Base-by-base conservation (phyloP, 2,797 vertebrate species). In the Lutjanus campechanus region DNA sequence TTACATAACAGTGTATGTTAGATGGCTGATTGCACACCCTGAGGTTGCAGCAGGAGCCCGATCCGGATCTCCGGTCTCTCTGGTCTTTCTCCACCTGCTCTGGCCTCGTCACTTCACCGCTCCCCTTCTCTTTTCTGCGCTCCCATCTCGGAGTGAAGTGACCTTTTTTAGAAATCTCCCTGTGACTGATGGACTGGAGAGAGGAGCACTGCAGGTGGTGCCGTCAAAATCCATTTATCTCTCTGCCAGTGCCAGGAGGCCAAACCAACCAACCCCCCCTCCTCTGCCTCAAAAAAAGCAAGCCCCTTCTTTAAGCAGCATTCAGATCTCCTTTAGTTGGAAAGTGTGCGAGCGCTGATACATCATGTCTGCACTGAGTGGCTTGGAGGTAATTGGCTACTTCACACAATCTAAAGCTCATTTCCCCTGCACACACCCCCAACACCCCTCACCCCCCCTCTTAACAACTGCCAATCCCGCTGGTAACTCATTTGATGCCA, bases 401-500 rank as follows among this genome's bases (percentile, higher is more conserved):
- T 91, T 92, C 85, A 90, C 88, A 90, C 89, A 85, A 89, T 88
- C 89, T 91, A 81, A 89, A 90, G 77, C 89, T 89, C 75, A 85
- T 88, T 88, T 85, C 82, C 80, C 50, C 63, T 58, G 7, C 76
- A 68, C 53, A 36, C 55, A 22, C 53, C 15, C 71, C 7, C 60
- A 66, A 0, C 4, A 43, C 49, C 46, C 69, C 58, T 46, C 78
- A 67, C 29, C 66, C 53, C 25, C 74, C 80, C 79, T 78, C 77
- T 87, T 82, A 88, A 89, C 87, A 85, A 85, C 85, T 84, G 87
- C 86, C 88, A 92, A 69, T 90, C 83, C 82, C 84, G 73, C 80
- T 84, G 85, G 63, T 83, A 85, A 76, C 81, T 85, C 84, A 86
- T 90, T 89, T 90, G 91, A 90, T 79, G 89, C 76, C 1, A 46